phyloP scores from a whole-genome alignment of 2,888 invertebrate genomes.

The Phymatocera aterrima region DNA sequence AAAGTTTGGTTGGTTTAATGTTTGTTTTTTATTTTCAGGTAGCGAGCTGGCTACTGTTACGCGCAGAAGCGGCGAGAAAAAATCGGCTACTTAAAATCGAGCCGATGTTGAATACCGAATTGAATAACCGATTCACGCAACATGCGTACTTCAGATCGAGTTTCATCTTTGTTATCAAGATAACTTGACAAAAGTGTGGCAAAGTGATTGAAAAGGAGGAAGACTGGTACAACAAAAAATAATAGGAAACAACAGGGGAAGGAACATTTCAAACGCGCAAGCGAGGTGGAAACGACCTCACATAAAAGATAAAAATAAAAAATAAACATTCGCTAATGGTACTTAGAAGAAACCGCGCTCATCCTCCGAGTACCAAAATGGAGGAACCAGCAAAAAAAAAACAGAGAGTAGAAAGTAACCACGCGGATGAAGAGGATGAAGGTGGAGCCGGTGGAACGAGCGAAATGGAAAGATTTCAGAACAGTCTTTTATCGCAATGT shows the following conservation, averaged over 20 bases:
- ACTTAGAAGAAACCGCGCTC: slow-evolving; percentile 78
- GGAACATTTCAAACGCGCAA: slow-evolving; percentile 43
- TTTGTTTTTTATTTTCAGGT: slow-evolving; percentile 13
- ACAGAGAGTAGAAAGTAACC: slow-evolving; percentile 80
- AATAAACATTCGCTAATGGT: slow-evolving; percentile 77
- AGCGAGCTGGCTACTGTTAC: slow-evolving; percentile 47
- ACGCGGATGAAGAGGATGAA: slow-evolving; percentile 80
- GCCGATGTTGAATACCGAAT: slow-evolving; percentile 44
- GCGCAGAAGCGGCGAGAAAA: background rate
- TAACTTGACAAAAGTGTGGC: slow-evolving; percentile 60
- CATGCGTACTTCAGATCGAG: slow-evolving; percentile 33
- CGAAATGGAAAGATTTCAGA: slow-evolving; percentile 80
- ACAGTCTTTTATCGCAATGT: slow-evolving; percentile 85
- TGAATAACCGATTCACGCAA: background rate
- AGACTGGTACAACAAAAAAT: slow-evolving; percentile 45
- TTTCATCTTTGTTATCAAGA: slow-evolving; percentile 51
- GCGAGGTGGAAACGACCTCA: slow-evolving; percentile 13
- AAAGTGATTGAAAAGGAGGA: background rate
- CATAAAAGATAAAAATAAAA: background rate
- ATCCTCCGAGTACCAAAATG: slow-evolving; percentile 80
- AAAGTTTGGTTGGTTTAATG: background rate
- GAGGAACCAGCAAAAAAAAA: slow-evolving; percentile 92
- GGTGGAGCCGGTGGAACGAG: slow-evolving; percentile 75
- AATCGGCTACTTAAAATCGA: slow-evolving; percentile 29
- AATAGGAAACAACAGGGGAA: slow-evolving; percentile 47